Evolutionary conservation across 2,888 invertebrate genomes (phyloP), one percentile per base, ranked within the genome.

Genomic region (Isotomurus palustris): DNA sequence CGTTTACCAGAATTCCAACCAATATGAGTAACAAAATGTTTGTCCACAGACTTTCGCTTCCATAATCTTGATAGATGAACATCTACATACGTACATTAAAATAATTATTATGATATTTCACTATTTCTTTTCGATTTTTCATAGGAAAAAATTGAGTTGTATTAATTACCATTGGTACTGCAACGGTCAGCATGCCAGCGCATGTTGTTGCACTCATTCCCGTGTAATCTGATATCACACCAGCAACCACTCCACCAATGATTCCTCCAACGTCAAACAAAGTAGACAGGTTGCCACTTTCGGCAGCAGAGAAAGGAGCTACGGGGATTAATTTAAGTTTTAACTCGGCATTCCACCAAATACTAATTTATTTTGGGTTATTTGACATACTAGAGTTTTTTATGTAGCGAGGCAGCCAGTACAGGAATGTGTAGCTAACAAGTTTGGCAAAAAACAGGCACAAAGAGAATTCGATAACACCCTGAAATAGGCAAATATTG

Each of bases 401-500:
- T 58, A 97, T 91, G 73, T 94, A 96, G 3, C 86, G 76, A 22
- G 96, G 96, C 73, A 97, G 79, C 96, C 96, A 97, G 75, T 90
- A 96, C 48, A 96, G 82, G 78, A 96, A 96, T 58, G 95, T 96
- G 74, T 97, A 96, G 75, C 91, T 91, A 72, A 96, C 95, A 36
- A 96, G 82, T 77, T 97, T 97, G 14, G 94, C 90, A 77, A 96
- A 96, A 78, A 96, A 96, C 38, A 96, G 81, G 41, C 91, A 91
- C 41, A 95, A 75, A 0, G 95, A 91, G 78, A 88, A 97, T 78
- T 95, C 94, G 2, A 92, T 69, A 1, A 97, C 96, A 28, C 95
- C 95, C 81, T 81, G 73, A 43, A 72, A 75, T 64, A 38, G n/a
- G 14, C 5, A 38, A 10, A 32, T 10, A 8, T 32, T 14, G 32